Evolutionary conservation across 2,888 invertebrate species (phyloP).

Genomic region (Maniola hyperantus): DNA sequence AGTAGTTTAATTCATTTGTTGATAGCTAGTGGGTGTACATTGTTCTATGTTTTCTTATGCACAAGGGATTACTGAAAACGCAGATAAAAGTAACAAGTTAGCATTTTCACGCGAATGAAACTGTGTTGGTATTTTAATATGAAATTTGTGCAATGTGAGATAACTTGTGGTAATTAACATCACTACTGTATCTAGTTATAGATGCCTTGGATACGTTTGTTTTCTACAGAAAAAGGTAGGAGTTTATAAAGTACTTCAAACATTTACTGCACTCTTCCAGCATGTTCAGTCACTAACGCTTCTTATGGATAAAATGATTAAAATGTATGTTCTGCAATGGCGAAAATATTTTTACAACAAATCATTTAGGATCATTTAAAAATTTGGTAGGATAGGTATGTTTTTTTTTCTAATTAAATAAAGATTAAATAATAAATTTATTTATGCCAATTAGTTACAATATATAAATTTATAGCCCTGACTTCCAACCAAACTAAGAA

Average conservation of each 20-base stretch:
- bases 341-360: no score
- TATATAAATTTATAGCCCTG: no score
- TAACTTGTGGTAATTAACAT: neutral
- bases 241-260: neutral
- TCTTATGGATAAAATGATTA: no score
- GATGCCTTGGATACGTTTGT: neutral
- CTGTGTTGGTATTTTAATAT: neutral
- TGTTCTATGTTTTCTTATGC: neutral
- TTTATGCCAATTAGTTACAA: no score
- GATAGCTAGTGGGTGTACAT: conserved; percentile 20
- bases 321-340: no score
- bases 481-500: no score
- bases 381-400: no score
- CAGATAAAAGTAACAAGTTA: neutral
- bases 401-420: no score
- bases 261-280: no score
- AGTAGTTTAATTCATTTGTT: conserved; percentile 36
- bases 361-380: no score
- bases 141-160: neutral
- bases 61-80: neutral
- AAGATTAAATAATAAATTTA: no score
- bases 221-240: neutral
- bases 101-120: neutral
- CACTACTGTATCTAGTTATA: neutral
- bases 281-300: no score